Base-by-base conservation (phyloP, 2,888 invertebrate species). In the Empis livida region DNA sequence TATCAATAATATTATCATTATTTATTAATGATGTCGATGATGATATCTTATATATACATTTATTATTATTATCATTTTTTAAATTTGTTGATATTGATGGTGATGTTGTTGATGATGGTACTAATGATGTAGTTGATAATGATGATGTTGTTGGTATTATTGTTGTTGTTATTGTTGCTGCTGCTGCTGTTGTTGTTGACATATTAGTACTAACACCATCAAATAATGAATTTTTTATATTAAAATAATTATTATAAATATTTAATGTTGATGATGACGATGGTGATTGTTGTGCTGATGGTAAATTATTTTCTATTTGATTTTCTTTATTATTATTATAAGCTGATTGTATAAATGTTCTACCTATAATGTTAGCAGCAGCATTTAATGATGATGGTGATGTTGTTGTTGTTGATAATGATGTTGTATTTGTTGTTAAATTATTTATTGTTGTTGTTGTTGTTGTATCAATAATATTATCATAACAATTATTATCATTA, bases 1-100 rank as follows among this genome's bases (percentile, higher is more conserved):
- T 43, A 49, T 51, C 43, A 10, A 35, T 41, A 44, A 51, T 43
- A 20, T 48, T 49, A 10, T 45, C 38, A n/a, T n/a, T n/a, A 15
- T 47, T 32, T 5, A 16, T 9, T 10, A 13, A 17, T 40, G 13
- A 13, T 40, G 13, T n/a, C n/a, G n/a, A 20, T 40, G 11, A 10
- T 17, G 15, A 16, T 11, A 20, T 40, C 5, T 16, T 16, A 20
- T 20, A 13, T 16, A 20, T 40, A 40, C 13, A 17, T 11, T 40
- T 17, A 8, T 40, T 40, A 40, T 20, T 23, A 17, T 17, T 13
- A 17, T 40, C 15, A 23, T 40, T 40, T 9, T 17, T 17, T 23
- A 13, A 10, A 32, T 44, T 38, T n/a, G 30, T 9, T 40, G 13
- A 11, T 31, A 8, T 23, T 15, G 23, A 30, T 30, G 35, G 16